These are phyloP conservation scores for Agrotis exclamationis DNA, from an alignment of 2,888 invertebrate genomes.

Conservation along the genomic window DNA sequence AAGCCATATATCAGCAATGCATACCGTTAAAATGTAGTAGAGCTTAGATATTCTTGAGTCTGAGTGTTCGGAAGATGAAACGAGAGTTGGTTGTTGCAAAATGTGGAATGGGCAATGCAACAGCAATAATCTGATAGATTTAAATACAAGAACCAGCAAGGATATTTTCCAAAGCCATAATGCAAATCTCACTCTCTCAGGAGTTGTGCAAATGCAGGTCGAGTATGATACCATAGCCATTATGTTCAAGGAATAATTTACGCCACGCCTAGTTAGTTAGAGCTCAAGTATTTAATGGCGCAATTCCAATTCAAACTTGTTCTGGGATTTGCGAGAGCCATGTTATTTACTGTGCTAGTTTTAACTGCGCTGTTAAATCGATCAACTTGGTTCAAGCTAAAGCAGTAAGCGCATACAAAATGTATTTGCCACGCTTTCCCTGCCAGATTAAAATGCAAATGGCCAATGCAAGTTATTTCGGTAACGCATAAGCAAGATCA, in stretches of 20 bases:
- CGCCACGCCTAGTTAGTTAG: constrained; percentile 12
- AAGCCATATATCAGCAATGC: not conserved
- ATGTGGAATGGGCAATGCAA: not conserved
- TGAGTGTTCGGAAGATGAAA: not conserved
- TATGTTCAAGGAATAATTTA: constrained; percentile 21
- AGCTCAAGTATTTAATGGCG: constrained; percentile 32
- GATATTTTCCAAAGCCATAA: not conserved
- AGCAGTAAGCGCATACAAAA: not conserved
- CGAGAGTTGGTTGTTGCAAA: not conserved
- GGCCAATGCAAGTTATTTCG: not conserved
- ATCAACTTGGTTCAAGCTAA: constrained; percentile 11
- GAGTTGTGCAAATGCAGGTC: not conserved
- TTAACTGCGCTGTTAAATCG: constrained; percentile 1
- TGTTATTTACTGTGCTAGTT: constrained; percentile 13
- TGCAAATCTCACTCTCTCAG: no score
- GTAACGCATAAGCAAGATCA: constrained; percentile 4
- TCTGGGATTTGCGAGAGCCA: constrained; percentile 29
- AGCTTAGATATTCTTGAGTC: constrained; percentile 4
- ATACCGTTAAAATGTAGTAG: not conserved
- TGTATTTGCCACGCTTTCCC: not conserved
- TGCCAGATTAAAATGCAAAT: not conserved
- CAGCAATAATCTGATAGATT: not conserved
- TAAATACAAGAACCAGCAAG: not conserved
- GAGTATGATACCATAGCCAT: not conserved
- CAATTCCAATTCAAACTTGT: constrained; percentile 33